These are phyloP conservation scores for Neogale vison DNA, from an alignment of 2,113 vertebrate species.

Conservation along the genomic window DNA sequence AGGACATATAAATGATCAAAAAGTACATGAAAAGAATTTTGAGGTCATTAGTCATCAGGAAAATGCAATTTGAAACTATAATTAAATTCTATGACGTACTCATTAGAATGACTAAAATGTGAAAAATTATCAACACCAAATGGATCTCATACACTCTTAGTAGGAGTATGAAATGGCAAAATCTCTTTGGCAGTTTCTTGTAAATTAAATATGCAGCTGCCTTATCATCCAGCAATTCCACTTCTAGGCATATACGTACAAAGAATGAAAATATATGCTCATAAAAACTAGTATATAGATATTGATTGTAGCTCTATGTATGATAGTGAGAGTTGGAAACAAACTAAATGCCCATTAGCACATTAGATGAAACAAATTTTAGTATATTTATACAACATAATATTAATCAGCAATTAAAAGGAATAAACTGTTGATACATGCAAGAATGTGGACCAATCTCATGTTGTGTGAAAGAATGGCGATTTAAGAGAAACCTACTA, in stretches of 20 bases:
- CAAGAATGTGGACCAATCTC: background rate
- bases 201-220: background rate
- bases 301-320: background rate
- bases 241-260: background rate
- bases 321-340: background rate
- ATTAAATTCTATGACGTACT: background rate
- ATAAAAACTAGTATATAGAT: background rate
- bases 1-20: background rate
- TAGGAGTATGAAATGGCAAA: background rate
- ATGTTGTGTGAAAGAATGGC: background rate
- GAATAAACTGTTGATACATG: background rate
- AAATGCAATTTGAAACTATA: constrained; percentile 1
- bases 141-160: background rate
- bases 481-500: background rate
- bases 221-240: background rate
- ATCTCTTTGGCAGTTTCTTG: background rate
- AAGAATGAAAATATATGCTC: background rate
- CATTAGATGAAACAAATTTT: background rate
- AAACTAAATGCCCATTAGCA: background rate
- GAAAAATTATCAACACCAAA: background rate
- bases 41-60: constrained; percentile 16
- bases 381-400: background rate
- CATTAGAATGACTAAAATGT: background rate
- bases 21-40: background rate
- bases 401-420: background rate